A percentile compares a stretch with the other conserved stretches of the same genome.
These are phyloP conservation scores for Macaria liturata DNA, from an alignment of 2,888 invertebrate species.

Conservation along the genomic window DNA sequence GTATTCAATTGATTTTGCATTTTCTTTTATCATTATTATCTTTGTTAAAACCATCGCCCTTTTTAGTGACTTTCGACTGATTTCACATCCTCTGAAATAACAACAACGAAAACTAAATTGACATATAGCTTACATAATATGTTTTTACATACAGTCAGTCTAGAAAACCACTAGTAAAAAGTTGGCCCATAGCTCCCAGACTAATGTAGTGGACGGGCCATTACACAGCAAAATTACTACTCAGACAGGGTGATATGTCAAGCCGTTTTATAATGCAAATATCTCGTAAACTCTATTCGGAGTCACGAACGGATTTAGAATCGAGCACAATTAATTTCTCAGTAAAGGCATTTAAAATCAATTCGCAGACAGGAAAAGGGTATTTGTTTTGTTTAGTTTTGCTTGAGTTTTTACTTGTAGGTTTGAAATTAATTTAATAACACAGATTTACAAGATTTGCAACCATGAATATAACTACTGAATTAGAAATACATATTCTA, in stretches of 20 bases:
- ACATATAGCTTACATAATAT: background rate
- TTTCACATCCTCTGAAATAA: too few species aligned
- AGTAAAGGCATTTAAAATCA: slow-evolving; percentile 26
- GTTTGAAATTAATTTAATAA: too few species aligned
- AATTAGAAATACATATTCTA: too few species aligned
- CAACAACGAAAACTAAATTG: too few species aligned
- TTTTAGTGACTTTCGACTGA: too few species aligned
- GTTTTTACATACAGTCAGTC: background rate
- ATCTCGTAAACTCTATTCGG: slow-evolving; percentile 63
- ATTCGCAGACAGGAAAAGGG: slow-evolving; percentile 18
- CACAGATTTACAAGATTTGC: background rate
- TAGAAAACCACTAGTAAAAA: slow-evolving; percentile 7
- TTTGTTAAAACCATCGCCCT: too few species aligned
- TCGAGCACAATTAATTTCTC: slow-evolving; percentile 48
- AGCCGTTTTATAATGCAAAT: slow-evolving; percentile 70
- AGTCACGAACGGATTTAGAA: slow-evolving; percentile 54
- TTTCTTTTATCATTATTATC: too few species aligned
- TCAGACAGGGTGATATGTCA: slow-evolving; percentile 64
- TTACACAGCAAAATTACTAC: slow-evolving; percentile 75
- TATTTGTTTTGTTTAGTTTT: slow-evolving; percentile 13
- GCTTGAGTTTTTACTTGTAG: too few species aligned
- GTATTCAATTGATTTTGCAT: too few species aligned
- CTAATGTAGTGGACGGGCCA: slow-evolving; percentile 58
- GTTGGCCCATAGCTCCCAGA: slow-evolving; percentile 14
- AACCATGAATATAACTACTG: slow-evolving; percentile 14